Base-by-base conservation (phyloP, 2,888 invertebrate species). In the Leptopilina syphax region DNA sequence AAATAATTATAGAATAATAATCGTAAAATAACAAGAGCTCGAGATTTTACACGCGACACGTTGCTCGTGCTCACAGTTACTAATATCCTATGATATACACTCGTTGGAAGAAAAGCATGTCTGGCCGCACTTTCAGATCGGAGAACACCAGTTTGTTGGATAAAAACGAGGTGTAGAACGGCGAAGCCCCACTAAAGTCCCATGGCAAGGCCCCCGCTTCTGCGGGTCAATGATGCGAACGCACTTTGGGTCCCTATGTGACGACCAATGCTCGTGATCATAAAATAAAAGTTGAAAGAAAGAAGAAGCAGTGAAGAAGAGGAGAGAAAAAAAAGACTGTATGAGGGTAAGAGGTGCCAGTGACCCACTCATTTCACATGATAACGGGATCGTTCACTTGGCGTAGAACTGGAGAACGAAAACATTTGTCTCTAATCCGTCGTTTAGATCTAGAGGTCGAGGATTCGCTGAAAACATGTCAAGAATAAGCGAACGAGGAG, bases 351-450 rank as follows among this genome's bases (percentile, higher is more conserved):
- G 84, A 87, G 85, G 86, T 87, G 87, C 86, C 86, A 89, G 88
- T 91, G 91, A 91, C 91, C 91, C 91, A 91, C 91, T 91, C 88
- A 87, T 85, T 88, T 84, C 85, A 87, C 87, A 89, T 88, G 88
- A 87, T 91, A 91, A 91, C 91, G 91, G 91, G 88, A 91, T 85
- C 83, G 85, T 81, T 80, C 80, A 83, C 83, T 83, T 83, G 85
- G 81, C 84, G 84, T 84, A 85, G 81, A 83, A 73, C 83, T 77
- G 84, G 66, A 70, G 63, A 44, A 44, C 44, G 77, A 63, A 60
- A 65, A 79, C 54, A 70, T 70, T 70, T 27, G n/a, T 34, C 10
- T 10, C 18, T n/a, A 27, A 70, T 6, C 27, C 13, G 24, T 34
- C 41, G 9, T 1, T 60, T 60, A 60, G 60, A 54, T 73, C 70